Evolutionary conservation across 1,140 invertebrate species (phyloP), one percentile per base, ranked within the genome.

Genomic region (Listronotus oregonensis): DNA sequence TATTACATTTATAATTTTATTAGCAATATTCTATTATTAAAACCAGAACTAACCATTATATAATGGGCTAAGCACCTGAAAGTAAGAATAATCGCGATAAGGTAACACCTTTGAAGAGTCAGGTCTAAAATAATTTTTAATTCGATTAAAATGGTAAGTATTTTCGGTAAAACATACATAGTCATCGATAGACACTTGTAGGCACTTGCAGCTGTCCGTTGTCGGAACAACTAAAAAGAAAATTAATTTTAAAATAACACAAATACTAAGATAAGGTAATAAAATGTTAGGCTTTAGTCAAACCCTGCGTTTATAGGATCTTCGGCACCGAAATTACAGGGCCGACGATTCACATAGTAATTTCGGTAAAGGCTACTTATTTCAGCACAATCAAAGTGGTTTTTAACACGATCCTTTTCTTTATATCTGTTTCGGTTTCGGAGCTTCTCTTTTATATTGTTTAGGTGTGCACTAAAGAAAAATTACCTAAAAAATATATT

Each of bases 281-380:
- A 68, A 71, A 62, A 61, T 58, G 44, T 63, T 66, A 44, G 56
- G 21, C 57, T 70, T 56, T 37, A 49, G 62, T 39, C 55, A 60
- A 49, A 57, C 59, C 69, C 64, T 61, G 47, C 44, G 66, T 72
- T 72, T 70, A 68, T 58, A 49, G 57, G 47, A 51, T 52, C 62
- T 69, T 64, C 71, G 69, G 71, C 67, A 43, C 42, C 21, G 17
- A 71, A 73, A 73, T 73, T 73, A 73, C 69, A 73, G 67, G 71
- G 67, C 71, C 50, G 12, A n/a, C 40, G 42, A 62, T 66, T 49
- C 42, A 67, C 60, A 37, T 56, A 56, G 67, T 69, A 71, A 73
- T 73, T 73, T 71, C 51, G 46, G 61, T 71, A 71, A 71, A 73
- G 71, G 71, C 71, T 73, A 71, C 69, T 73, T 68, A 71, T 71